phyloP scores from a whole-genome alignment of 2,888 invertebrate species.

The Chrysina gloriosa region DNA sequence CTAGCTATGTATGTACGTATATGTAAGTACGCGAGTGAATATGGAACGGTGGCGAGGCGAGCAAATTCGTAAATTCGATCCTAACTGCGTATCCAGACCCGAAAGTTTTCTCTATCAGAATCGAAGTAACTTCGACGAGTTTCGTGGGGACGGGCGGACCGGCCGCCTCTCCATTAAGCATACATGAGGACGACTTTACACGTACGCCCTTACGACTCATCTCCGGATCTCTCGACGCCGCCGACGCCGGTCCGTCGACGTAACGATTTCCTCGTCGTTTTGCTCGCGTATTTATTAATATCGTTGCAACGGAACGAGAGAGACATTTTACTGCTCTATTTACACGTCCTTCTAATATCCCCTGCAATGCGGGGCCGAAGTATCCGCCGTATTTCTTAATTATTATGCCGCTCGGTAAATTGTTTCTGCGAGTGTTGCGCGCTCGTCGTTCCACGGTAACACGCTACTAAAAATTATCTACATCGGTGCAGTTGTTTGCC shows the following conservation, averaged over 20 bases:
- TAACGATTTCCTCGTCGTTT: background rate
- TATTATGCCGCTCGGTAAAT: slow-evolving; percentile 18
- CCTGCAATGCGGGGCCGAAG: slow-evolving; percentile 22
- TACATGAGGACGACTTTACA: slow-evolving; percentile 8
- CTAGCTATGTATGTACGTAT: no score
- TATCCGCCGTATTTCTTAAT: slow-evolving; percentile 20
- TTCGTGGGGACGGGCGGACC: no score
- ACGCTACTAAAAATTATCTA: slow-evolving; percentile 17
- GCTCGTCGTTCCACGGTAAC: background rate
- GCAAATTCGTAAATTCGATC: no score
- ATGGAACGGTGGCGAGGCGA: no score
- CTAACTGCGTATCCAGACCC: no score
- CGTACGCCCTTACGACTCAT: background rate
- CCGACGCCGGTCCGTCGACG: background rate
- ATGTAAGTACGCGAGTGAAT: no score
- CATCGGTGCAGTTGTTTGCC: slow-evolving; percentile 16
- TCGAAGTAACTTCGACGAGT: no score
- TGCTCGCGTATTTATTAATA: slow-evolving; percentile 21
- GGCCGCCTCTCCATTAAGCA: no score
- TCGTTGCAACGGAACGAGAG: slow-evolving; percentile 18
- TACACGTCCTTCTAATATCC: slow-evolving; percentile 25
- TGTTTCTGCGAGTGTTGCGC: background rate
- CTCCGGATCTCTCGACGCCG: background rate
- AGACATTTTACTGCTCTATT: slow-evolving; percentile 27
- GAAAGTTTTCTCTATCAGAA: no score